Base-by-base conservation (phyloP, 2,888 invertebrate genomes). In the Drosophila nr. perissopoda region DNA sequence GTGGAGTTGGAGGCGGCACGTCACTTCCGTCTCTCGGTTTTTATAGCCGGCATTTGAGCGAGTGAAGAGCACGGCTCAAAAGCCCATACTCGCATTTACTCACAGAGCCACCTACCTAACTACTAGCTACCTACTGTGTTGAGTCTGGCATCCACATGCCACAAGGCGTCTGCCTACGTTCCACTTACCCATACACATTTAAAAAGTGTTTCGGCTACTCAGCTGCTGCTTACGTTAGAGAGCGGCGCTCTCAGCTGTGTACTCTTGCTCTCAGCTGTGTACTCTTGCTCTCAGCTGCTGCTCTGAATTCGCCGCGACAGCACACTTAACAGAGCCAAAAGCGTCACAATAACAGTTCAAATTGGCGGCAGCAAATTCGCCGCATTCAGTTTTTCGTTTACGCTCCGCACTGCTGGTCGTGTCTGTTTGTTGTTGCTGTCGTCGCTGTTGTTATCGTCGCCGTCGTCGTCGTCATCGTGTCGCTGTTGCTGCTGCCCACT, bases 331-430 rank as follows among this genome's bases (percentile, higher is more conserved):
- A 78, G 76, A 61, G 53, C 7, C 51, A 71, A 72, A 80, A 81
- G 65, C 57, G 33, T 40, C 66, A 60, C 46, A 68, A 69, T 78
- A 78, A 77, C 78, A 79, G 81, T 68, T 78, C 81, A 80, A 65
- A 78, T 70, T 65, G 66, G 70, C 76, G 77, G 64, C 64, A 80
- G 49, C 77, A 68, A 80, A 78, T 78, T 79, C 70, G 74, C 73
- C 75, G 78, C 69, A 74, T 76, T 89, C 79, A 90, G 90, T 91
- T 89, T 81, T 87, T 82, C 83, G 82, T 79, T 76, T 81, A 86
- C 83, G 84, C 83, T 89, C 82, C 79, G 81, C 87, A 81, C 82
- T 83, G 86, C 72, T 86, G 90, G 91, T 91, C 76, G 81, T 83
- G 83, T 71, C 75, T 67, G 82, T 76, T 89, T 89, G 89, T 84